Conservation (phyloP, 64 coral and sea anemone species). For the Dendronephthya gigantea region DNA sequence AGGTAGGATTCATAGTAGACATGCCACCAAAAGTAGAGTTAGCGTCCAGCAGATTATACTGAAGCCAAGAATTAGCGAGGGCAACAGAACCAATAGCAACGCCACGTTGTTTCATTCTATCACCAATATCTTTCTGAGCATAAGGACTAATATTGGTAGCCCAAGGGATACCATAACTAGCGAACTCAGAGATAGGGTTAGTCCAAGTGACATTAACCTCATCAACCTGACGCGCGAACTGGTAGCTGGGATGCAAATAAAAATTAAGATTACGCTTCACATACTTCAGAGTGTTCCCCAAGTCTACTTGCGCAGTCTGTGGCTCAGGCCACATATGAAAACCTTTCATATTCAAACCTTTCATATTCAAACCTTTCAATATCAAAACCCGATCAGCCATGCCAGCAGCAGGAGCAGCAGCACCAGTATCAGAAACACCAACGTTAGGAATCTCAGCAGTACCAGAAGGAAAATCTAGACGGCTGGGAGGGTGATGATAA, state of each 20-base stretch:
- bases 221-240: background rate
- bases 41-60: background rate
- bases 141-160: background rate
- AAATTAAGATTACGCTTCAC: background rate
- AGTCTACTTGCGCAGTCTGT: background rate
- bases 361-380: background rate
- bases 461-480: background rate
- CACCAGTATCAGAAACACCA: background rate
- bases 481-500: background rate
- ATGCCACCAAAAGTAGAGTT: background rate
- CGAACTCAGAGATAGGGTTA: background rate
- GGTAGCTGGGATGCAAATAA: background rate
- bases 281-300: background rate
- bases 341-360: background rate
- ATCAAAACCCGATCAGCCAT: background rate
- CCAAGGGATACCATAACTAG: background rate
- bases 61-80: background rate
- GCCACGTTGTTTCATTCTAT: too few species aligned
- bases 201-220: background rate
- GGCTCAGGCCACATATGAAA: background rate
- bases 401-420: background rate
- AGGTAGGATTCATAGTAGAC: too few species aligned
- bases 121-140: background rate
- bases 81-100: background rate
- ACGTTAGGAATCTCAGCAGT: background rate